These are phyloP conservation scores for Linnaemya tessellans DNA, from an alignment of 2,888 invertebrate genomes.

Conservation along the genomic window DNA sequence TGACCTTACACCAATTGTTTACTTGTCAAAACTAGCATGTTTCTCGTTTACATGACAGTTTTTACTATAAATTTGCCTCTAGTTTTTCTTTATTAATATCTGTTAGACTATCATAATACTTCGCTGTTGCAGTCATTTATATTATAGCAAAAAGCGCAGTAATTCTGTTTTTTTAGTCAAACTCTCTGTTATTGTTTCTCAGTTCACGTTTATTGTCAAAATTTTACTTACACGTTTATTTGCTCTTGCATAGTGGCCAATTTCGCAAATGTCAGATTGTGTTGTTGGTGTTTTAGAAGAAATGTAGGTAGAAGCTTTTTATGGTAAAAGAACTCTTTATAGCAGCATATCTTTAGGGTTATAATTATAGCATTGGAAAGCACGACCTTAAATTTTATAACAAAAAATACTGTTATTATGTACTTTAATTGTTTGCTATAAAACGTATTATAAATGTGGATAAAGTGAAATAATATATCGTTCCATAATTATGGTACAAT, in stretches of 20 bases:
- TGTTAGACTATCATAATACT: neutral
- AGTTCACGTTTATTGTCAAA: slow-evolving; percentile 1
- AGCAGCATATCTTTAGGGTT: neutral
- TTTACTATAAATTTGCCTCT: slow-evolving; percentile 26
- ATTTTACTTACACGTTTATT: neutral
- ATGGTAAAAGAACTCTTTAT: neutral
- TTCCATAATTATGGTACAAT: too few relatives aligned
- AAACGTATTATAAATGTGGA: neutral
- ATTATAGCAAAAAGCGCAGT: slow-evolving; percentile 57
- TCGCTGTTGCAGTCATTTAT: slow-evolving; percentile 26
- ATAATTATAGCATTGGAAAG: slow-evolving; percentile 47
- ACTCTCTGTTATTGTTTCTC: slow-evolving; percentile 56
- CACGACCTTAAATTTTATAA: neutral
- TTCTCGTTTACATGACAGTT: slow-evolving; percentile 22
- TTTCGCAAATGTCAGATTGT: too few relatives aligned
- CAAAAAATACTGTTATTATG: slow-evolving; percentile 30
- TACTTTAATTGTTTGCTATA: neutral
- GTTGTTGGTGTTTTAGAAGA: too few relatives aligned
- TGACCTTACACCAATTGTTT: slow-evolving; percentile 73
- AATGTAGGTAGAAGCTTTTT: slow-evolving; percentile 6
- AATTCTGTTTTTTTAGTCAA: neutral
- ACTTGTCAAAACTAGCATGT: slow-evolving; percentile 65
- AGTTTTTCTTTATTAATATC: slow-evolving; percentile 24
- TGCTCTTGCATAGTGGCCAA: too few relatives aligned
- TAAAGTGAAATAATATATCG: neutral